Percentiles rank a stretch among this genome's conserved stretches.
phyloP scores from a whole-genome alignment of 2,797 vertebrate species.

The Parambassis ranga region DNA sequence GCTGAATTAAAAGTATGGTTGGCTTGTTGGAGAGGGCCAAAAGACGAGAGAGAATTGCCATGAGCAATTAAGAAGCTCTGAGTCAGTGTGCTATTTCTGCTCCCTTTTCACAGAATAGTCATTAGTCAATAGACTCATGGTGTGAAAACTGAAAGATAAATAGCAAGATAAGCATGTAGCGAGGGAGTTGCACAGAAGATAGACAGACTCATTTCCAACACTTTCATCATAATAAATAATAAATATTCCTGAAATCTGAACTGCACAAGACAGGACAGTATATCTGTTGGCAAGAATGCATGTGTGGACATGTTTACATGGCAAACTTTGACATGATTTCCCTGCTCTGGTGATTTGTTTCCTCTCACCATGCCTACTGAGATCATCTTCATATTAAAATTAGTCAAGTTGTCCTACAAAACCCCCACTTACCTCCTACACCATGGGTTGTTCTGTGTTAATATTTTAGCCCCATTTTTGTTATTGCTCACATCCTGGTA shows the following conservation, averaged over 20 bases:
- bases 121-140: slow-evolving; percentile 45
- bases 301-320: slow-evolving; percentile 1
- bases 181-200: background rate
- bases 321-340: slow-evolving; percentile 9
- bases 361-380: background rate
- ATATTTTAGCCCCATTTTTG: slow-evolving; percentile 16
- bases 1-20: slow-evolving; percentile 41
- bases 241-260: slow-evolving; percentile 3
- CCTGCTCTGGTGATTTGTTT: slow-evolving; percentile 12
- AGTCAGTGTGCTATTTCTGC: slow-evolving; percentile 71
- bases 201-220: background rate
- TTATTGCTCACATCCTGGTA: slow-evolving; percentile 15
- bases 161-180: background rate
- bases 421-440: background rate
- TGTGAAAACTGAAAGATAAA: slow-evolving; percentile 36
- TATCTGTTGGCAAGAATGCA: slow-evolving; percentile 1
- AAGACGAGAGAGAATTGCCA: slow-evolving; percentile 52
- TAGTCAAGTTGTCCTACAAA: background rate
- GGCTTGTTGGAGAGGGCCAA: slow-evolving; percentile 41
- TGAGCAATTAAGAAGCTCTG: slow-evolving; percentile 69
- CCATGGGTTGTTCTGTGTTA: background rate
- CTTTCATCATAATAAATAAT: slow-evolving; percentile 1
- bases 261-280: background rate
- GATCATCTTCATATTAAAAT: slow-evolving; percentile 9
- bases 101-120: slow-evolving; percentile 45